Conservation (phyloP, 2,888 invertebrate genomes). For the Beris morrisii region DNA sequence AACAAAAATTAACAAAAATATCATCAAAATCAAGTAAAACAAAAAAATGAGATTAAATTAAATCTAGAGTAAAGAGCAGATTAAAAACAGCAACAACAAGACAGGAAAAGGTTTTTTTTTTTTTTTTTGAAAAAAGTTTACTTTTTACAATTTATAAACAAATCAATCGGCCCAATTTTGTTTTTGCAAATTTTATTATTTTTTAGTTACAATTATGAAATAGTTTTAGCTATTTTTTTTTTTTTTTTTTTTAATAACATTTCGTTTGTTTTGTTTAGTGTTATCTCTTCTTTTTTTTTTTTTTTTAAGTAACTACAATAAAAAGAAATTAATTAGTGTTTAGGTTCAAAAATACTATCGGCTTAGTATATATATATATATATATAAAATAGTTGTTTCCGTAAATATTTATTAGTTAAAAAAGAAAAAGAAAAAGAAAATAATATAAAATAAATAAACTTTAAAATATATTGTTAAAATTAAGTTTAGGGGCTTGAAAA, state of each 20-base stretch:
- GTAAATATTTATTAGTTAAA: too few relatives aligned
- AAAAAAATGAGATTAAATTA: conserved; percentile 31
- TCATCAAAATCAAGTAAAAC: conserved; percentile 30
- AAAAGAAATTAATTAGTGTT: conserved; percentile 9
- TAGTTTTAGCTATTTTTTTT: too few relatives aligned
- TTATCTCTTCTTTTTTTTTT: conserved; percentile 17
- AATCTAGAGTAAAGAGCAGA: conserved; percentile 1
- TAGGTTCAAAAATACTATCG: conserved; percentile 2
- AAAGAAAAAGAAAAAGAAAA: conserved; percentile 5
- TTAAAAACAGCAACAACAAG: conserved; percentile 2
- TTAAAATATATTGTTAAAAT: too few relatives aligned
- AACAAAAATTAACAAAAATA: conserved; percentile 27
- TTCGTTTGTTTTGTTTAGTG: conserved; percentile 5
- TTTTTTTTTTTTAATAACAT: background rate
- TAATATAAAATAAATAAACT: too few relatives aligned
- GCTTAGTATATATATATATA: too few relatives aligned
- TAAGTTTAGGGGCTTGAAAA: too few relatives aligned
- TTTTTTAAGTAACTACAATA: conserved; percentile 14
- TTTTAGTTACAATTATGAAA: background rate
- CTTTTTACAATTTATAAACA: conserved; percentile 14
- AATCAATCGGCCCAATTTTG: conserved; percentile 40
- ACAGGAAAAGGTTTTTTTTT: background rate
- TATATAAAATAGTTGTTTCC: too few relatives aligned
- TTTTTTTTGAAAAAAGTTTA: conserved; percentile 2
- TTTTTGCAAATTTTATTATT: conserved; percentile 32